Base-by-base conservation (phyloP, 2,113 vertebrate species). In the Brienomyrus longianalis region DNA sequence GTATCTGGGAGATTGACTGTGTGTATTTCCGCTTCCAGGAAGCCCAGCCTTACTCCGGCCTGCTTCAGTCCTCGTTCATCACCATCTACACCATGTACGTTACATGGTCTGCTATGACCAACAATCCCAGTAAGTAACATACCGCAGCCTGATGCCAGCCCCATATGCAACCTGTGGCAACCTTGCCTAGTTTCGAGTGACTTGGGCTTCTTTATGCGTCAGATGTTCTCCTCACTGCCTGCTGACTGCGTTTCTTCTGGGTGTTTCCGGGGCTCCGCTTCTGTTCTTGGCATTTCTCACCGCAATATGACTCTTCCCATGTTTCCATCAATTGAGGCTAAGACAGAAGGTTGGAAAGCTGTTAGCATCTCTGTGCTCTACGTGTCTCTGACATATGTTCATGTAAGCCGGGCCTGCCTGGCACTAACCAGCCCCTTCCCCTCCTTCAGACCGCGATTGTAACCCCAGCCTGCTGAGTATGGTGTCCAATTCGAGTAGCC, bases 81-180 rank as follows among this genome's bases (percentile, higher is more conserved):
- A 96, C 97, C 0, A 95, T 98, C 7, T 99, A 99, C 93, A 98
- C 97, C 91, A 91, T 97, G 95, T 99, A 97, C 0, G 31, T 99
- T 93, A 99, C 98, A 93, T 99, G 98, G 98, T 93, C 96, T 0
- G 97, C 97, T 92, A 96, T 99, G 94, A 96, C 95, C 93, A 99
- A 97, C 0, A 96, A 99, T 90, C 97, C 98, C 0, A 93, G 98
- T 99, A 92, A 98, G 97, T 95, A 47, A 50, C 62, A 21, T 47
- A 51, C 19, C 1, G 19, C 54, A 23, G 5, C 54, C 54, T 84
- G 83, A 84, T 39, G 3, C 2, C 47, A 9, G 45, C 39, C 21
- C 9, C 17, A 43, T 23, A 27, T 84, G 19, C 83, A 84, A 4
- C 31, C 43, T 84, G 23, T 84, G 9, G 62, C n/a, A 31, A 27